Base-by-base conservation (phyloP, 2,888 invertebrate genomes). In the Hirtodrosophila histrioides region DNA sequence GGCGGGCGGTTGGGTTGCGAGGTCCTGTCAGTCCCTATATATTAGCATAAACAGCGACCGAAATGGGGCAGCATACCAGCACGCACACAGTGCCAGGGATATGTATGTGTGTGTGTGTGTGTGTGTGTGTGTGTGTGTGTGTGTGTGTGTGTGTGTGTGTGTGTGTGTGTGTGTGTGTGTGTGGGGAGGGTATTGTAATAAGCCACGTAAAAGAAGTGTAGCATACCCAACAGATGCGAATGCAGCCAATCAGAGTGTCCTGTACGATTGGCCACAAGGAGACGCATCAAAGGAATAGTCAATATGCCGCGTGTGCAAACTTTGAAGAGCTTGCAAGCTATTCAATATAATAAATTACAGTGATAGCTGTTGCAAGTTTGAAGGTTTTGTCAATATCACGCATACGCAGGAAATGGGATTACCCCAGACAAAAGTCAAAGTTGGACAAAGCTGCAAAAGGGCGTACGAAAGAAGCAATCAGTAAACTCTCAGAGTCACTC, bases 271-370 rank as follows among this genome's bases (percentile, higher is more conserved):
- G n/a, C 8, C 31, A 27, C 5, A 4, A 17, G 31, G 5, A 31
- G 12, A 0, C 9, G 36, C 29, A 54, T 48, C 62, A 41, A 75
- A 12, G 45, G 27, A 27, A 63, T 77, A 62, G 64, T 65, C 81
- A 72, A 80, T 72, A 66, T 60, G 80, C 56, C 53, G 58, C 53
- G 51, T 46, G 58, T 64, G 69, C 63, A 49, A 69, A 69, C 61
- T 72, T 72, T 62, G 63, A 69, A 77, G 77, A 68, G 67, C n/a
- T 58, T 24, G 40, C 40, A 54, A 53, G 51, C 53, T 49, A 71
- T 61, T 74, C 67, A 64, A 78, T 74, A 66, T 85, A 85, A 76
- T 85, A 82, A 78, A 85, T 85, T 74, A 63, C 73, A 65, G 39
- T 62, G 74, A 75, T 67, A 57, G 64, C 71, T 74, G 63, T 60